Base-by-base conservation (phyloP, 2,797 vertebrate genomes). In the Botia almorhae region DNA sequence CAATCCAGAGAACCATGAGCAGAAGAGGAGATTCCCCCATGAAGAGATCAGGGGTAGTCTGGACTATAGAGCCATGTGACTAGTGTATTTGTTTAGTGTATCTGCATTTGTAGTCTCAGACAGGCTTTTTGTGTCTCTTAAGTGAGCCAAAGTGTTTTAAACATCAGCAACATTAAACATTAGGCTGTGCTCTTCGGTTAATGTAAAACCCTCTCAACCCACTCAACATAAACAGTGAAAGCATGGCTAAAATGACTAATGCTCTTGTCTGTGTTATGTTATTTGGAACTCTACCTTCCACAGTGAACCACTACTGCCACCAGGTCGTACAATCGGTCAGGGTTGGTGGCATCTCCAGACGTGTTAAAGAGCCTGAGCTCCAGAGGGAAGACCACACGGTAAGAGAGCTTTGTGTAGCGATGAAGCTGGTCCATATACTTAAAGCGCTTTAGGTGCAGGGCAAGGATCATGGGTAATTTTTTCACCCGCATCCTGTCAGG, bases 391-490 rank as follows among this genome's bases (percentile, higher is more conserved):
- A 97, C 96, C n/a, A 98, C 96, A 0, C 96, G 94, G 84, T 98
- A 98, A 83, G 96, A 97, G 55, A 97, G 94, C 77, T 97, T 97
- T 91, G 96, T 97, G 91, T 97, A 96, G 77, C 96, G 94, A 90
- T 97, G 96, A 86, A 97, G 92, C 92, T 97, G 96, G 92, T 98
- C 96, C 96, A 97, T 97, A 91, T 96, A 97, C 26, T 98, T 97
- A 84, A 97, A 97, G 88, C 96, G 93, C 91, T 97, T 97, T 83
- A 97, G 90, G 91, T 97, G 96, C 87, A 97, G 94, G 7, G 96
- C 95, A 51, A 97, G 93, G 87, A 97, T 97, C 96, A 97, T 97
- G 67, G 96, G 96, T 58, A 97, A 91, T 92, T 97, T 97, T 86
- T 97, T 97, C 55, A 97, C 96, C 82, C 95, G 90, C 96, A 97